phyloP scores from a whole-genome alignment of 2,113 vertebrate species.

The Lonchura striata region DNA sequence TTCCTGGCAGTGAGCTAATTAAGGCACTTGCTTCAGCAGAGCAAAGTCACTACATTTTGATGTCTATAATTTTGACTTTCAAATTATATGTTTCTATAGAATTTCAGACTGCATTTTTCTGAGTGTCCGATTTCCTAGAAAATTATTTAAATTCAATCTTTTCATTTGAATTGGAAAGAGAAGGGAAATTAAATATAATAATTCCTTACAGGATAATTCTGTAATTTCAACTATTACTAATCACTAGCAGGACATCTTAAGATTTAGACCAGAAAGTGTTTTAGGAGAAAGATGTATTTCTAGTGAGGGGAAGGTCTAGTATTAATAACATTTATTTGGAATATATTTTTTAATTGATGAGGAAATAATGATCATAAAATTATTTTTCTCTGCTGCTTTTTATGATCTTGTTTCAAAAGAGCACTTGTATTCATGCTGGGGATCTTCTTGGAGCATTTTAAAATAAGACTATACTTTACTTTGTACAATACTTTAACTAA shows the following conservation, averaged over 20 bases:
- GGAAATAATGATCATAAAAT: not conserved
- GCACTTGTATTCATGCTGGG: not conserved
- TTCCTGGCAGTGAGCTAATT: not conserved
- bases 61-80: not conserved
- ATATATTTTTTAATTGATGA: not conserved
- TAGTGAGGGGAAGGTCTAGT: not conserved
- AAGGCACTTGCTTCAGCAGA: not conserved
- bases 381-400: not conserved
- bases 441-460: not conserved
- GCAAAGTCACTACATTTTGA: not conserved
- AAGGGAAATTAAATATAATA: not conserved
- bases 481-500: not conserved
- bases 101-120: not conserved
- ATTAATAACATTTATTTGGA: not conserved
- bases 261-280: not conserved
- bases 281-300: not conserved
- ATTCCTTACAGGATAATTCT: not conserved
- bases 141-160: slow-evolving; percentile 5
- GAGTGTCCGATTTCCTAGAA: not conserved
- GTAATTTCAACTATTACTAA: not conserved
- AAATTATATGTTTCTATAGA: not conserved
- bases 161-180: not conserved
- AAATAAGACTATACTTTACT: not conserved
- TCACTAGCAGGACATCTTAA: not conserved
- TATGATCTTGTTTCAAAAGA: not conserved